These are phyloP conservation scores for Butorides virescens DNA, from an alignment of 2,113 vertebrate species.

Conservation along the genomic window DNA sequence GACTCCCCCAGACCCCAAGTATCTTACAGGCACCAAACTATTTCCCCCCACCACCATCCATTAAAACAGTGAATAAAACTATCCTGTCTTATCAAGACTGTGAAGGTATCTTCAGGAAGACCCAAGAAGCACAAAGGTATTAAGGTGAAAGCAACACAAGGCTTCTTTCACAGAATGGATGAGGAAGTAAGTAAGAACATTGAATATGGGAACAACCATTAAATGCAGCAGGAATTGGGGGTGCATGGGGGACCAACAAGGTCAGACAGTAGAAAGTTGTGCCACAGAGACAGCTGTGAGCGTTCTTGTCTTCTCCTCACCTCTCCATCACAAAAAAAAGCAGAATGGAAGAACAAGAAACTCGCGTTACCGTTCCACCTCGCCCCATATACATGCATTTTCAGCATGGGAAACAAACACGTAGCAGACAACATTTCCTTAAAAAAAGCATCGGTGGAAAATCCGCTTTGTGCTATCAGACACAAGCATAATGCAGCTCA, in stretches of 20 bases:
- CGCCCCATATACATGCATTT: not conserved
- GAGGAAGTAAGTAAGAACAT: not conserved
- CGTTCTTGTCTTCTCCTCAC: not conserved
- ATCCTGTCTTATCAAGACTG: not conserved
- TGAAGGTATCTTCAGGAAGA: not conserved
- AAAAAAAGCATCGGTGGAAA: constrained; percentile 6
- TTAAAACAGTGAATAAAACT: not conserved
- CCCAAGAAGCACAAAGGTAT: not conserved
- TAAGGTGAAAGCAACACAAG: not conserved
- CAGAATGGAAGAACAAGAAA: not conserved
- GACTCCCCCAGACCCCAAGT: not conserved
- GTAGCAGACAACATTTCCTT: not conserved
- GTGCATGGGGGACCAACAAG: not conserved
- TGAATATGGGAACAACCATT: not conserved
- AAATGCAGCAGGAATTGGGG: not conserved
- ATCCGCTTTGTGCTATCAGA: constrained; percentile 11
- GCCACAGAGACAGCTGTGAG: not conserved
- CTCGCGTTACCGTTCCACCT: not conserved
- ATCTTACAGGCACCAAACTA: not conserved
- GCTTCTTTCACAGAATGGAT: not conserved
- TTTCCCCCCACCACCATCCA: not conserved
- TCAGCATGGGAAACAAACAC: constrained; percentile 18
- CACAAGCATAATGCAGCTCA: constrained; percentile 1
- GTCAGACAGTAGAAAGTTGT: not conserved
- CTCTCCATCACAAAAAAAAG: not conserved